These are phyloP conservation scores for Netelia melanura DNA, from an alignment of 2,888 invertebrate genomes.

Conservation along the genomic window DNA sequence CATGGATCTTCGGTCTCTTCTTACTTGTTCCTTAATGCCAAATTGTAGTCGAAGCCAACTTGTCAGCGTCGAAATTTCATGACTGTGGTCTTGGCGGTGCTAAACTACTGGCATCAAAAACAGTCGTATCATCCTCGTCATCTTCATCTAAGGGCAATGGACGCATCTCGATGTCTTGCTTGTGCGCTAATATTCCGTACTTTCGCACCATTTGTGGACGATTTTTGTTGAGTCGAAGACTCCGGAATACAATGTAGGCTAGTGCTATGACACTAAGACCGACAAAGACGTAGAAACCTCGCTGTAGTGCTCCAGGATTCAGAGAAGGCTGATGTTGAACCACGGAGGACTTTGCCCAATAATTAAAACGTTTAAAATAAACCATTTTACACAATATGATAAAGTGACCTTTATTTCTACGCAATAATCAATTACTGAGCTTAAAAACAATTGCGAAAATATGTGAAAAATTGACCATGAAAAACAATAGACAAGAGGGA, in stretches of 20 bases:
- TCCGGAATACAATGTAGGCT: constrained; percentile 81
- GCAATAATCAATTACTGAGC: no score
- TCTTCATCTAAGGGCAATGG: constrained; percentile 85
- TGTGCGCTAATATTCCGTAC: constrained; percentile 84
- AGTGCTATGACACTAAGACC: constrained; percentile 82
- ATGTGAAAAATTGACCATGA: no score
- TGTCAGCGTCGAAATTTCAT: constrained; percentile 68
- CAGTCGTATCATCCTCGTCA: constrained; percentile 84
- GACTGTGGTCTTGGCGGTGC: constrained; percentile 33
- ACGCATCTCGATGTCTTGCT: constrained; percentile 85
- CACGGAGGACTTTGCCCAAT: not conserved
- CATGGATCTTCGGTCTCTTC: not conserved
- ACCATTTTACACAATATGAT: constrained; percentile 63
- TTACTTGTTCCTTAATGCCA: not conserved
- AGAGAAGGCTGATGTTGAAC: constrained; percentile 60
- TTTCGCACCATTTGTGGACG: constrained; percentile 84
- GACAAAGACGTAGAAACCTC: constrained; percentile 83
- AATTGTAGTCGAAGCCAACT: constrained; percentile 68
- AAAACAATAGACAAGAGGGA: no score
- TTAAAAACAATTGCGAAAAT: no score
- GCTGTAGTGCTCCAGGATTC: constrained; percentile 80
- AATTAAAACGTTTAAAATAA: constrained; percentile 49
- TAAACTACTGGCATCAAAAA: constrained; percentile 81
- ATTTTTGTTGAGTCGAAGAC: constrained; percentile 81
- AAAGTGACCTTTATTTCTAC: not conserved